phyloP scores from a whole-genome alignment of 2,113 vertebrate genomes.

The Antechinus flavipes region DNA sequence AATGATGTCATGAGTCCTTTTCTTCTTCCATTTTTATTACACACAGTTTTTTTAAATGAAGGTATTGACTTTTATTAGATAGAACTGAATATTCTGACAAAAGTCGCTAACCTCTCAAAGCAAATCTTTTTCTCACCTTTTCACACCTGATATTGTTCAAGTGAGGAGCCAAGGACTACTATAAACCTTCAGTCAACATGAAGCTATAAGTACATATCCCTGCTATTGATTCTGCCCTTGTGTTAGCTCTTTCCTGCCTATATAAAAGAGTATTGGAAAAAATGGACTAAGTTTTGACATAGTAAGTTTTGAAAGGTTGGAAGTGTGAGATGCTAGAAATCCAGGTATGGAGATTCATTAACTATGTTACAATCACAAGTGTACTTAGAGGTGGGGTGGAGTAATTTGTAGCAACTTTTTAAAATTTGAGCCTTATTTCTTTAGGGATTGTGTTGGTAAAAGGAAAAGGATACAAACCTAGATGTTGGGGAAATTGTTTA shows the following conservation, averaged over 20 bases:
- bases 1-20: neutral
- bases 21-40: neutral
- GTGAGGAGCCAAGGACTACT: neutral
- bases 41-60: neutral
- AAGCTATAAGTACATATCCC: neutral
- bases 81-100: neutral
- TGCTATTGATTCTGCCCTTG: neutral
- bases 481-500: neutral
- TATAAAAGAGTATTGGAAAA: neutral
- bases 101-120: neutral
- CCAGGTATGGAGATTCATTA: rapidly evolving
- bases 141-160: neutral
- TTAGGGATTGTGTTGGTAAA: neutral
- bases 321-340: neutral
- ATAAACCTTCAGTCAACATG: neutral
- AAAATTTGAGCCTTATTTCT: neutral
- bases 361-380: neutral
- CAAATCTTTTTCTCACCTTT: neutral
- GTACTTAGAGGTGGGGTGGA: neutral
- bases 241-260: neutral
- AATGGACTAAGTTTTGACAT: neutral
- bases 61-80: neutral
- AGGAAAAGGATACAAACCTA: neutral
- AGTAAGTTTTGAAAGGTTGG: neutral
- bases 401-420: neutral